Base-by-base conservation (phyloP, 2,113 vertebrate species). In the Connochaetes taurinus region DNA sequence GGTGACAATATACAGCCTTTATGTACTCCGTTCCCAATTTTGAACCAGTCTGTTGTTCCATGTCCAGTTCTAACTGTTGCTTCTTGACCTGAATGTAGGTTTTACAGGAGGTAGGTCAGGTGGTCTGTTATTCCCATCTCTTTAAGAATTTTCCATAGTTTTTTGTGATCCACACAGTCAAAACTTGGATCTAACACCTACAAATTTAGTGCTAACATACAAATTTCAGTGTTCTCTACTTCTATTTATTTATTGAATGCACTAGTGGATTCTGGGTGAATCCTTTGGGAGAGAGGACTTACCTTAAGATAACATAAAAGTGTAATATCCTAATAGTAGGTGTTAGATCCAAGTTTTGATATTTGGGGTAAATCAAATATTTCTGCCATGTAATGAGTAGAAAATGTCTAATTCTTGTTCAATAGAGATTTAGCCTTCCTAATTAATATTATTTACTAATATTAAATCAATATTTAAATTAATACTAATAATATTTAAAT, bases 391-490 rank as follows among this genome's bases (percentile, higher is more conserved):
- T 25, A 71, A 82, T 95, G 71, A 97, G 74, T 94, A 80, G 88
- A 83, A 97, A 90, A 96, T 82, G 21, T 74, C 92, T 98, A 95
- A 94, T 96, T 96, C 89, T 96, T 95, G 82, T 87, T 95, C 89
- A 17, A 7, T 94, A 92, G 93, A 40, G 31, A 11, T 21, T 43
- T 94, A 33, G 11, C 36, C 40, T 94, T 27, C 5, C 60, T 96
- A 50, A 88, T 98, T 95, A 96, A 97, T 93, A 87, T 91, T 85
- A 96, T 97, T 97, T 98, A 93, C 87, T 94, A 96, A 95, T 86
- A 90, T 64, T 33, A 33, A 33, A 33, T 62, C 33, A 64, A 16
- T 33, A 64, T 16, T 62, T 62, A 31, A 62, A 62, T 62, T 31
- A 62, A 62, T 31, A 15, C 58, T 62, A 62, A 62, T 62, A 62